Base-by-base conservation (phyloP, 1,140 invertebrate species). In the Trachelipus rathkii region DNA sequence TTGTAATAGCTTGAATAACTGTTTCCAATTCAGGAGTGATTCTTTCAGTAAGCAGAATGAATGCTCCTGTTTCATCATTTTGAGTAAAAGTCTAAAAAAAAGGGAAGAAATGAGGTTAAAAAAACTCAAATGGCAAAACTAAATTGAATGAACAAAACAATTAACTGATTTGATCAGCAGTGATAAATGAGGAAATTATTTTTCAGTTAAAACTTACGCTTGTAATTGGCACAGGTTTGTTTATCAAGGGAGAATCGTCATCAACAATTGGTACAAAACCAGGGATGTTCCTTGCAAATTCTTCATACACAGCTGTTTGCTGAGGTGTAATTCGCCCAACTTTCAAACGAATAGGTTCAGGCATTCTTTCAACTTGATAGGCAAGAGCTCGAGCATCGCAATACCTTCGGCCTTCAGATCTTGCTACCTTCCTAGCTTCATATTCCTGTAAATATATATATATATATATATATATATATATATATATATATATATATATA, bases 301-400 rank as follows among this genome's bases (percentile, higher is more conserved):
- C 96, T 84, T 99, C 96, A 85, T 99, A 99, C 1, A 99, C 96
- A 7, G 91, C 89, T 84, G 97, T 93, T 84, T 98, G 95, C 77
- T 92, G 89, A 0, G 90, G 86, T 0, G 92, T 92, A 0, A 95
- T 90, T 44, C 92, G 91, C 13, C 95, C 94, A 19, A 95, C 91
- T 86, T 96, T 96, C 4, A 97, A 86, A 72, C 95, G 89, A 13
- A 99, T 93, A 82, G 91, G 90, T 84, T 98, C 96, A 0, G 96
- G 96, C 88, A 99, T 94, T 81, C 95, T 88, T 83, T 98, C 95
- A 9, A 92, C 91, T 85, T 98, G 95, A 85, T 97, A 97, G 23
- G 92, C 93, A 15, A 95, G 85, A 8, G 94, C 91, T 21, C 89
- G n/a, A n/a, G n/a, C n/a, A 86, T 98, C 95, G 84, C 91, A 95